Evolutionary conservation across 2,113 vertebrate species (phyloP), one percentile per base, ranked within the genome.

Genomic region (Halichoerus grypus): DNA sequence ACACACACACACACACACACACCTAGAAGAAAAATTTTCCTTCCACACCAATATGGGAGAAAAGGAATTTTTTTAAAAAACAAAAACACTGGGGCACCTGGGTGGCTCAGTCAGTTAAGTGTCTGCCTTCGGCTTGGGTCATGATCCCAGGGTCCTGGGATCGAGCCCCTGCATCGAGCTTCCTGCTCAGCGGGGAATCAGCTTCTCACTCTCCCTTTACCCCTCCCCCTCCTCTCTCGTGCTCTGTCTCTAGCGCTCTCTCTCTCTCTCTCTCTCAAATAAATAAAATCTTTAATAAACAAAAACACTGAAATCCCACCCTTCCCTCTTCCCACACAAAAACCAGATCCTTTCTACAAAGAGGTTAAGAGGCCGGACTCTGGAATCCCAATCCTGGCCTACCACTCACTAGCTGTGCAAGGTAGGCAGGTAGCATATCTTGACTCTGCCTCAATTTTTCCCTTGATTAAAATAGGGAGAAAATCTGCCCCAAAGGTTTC

Each of bases 1-100:
- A 55, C 53, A 55, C 5, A 51, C 13, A 33, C 53, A 51, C 13
- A 33, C 53, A 51, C 6, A n/a, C 39, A 90, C 12, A 53, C 14
- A n/a, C 55, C 42, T 53, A 53, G 76, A 80, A 74, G 59, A 93
- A 97, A 79, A 71, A 57, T 11, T 28, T 49, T 72, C n/a, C 72
- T 82, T 77, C 72, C 15, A 15, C 74, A 26, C 36, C 72, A 71
- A 95, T 31, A 83, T 5, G 86, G 63, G 4, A 31, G 85, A 86
- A 92, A 82, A 59, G 39, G 21, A 61, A 67, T 49, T 42, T 69
- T 59, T 12, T 33, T 24, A 3, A 5, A 61, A 59, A 28, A 71
- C 3, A 24, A 39, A 42, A 24, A 74, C 71, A 67, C 6, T 67
- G 63, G 31, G 14, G 14, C 31, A 7, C 31, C 63, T 33, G 63